Percentiles rank a stretch among this genome's conserved stretches.
phyloP scores from a whole-genome alignment of 2,113 vertebrate species.

The Desmodus rotundus region DNA sequence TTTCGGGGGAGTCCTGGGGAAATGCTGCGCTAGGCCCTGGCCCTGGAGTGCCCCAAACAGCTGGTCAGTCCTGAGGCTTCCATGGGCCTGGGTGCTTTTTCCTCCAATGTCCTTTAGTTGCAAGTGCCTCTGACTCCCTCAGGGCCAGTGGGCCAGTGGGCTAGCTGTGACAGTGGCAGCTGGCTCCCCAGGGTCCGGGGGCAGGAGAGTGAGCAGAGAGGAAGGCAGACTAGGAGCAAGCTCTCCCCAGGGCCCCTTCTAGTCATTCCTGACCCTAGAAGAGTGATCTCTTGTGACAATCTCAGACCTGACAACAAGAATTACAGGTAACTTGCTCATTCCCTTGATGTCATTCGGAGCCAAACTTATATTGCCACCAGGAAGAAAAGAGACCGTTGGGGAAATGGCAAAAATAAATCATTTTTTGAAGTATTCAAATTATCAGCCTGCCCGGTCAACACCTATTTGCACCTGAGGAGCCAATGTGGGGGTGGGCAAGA shows the following conservation, averaged over 20 bases:
- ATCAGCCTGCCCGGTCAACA: background rate
- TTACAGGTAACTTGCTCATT: conserved; percentile 58
- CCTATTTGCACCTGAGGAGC: background rate
- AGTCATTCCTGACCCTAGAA: background rate
- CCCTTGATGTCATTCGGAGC: conserved; percentile 15
- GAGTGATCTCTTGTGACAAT: conserved; percentile 20
- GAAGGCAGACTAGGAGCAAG: background rate
- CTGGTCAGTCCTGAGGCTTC: background rate
- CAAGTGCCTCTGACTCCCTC: too few species aligned
- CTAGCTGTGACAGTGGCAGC: background rate
- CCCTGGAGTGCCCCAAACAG: background rate
- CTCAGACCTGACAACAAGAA: conserved; percentile 55
- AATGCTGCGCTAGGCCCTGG: background rate
- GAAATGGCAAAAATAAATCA: background rate
- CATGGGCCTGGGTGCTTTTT: background rate
- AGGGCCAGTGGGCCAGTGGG: background rate
- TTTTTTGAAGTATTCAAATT: background rate
- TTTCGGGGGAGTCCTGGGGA: background rate
- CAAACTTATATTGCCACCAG: conserved; percentile 28
- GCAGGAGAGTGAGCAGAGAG: background rate
- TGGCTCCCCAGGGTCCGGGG: background rate
- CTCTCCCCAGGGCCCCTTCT: background rate
- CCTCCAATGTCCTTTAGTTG: background rate
- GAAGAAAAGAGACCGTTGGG: background rate
- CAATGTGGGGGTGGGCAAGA: background rate